A percentile compares a stretch with the other conserved stretches of the same genome.
These are phyloP conservation scores for Linyphia triangularis DNA, from an alignment of 2,888 invertebrate species.

Conservation along the genomic window DNA sequence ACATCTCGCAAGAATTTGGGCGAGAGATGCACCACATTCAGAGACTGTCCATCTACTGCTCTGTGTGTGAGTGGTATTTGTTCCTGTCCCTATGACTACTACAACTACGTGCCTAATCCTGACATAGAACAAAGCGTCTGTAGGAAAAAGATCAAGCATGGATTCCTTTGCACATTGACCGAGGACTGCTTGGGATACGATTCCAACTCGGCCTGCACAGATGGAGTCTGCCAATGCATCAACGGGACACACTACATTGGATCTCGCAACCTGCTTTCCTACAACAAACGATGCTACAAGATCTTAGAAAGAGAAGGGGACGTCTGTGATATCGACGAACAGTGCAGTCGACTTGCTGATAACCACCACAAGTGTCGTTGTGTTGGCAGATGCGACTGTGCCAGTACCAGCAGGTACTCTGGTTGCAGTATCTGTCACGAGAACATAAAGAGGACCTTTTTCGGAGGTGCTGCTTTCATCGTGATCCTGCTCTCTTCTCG, in stretches of 20 bases:
- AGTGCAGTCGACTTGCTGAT: constrained; percentile 71
- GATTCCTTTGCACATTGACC: constrained; percentile 52
- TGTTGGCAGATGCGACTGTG: constrained; percentile 67
- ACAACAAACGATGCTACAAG: constrained; percentile 67
- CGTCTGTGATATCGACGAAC: constrained; percentile 72
- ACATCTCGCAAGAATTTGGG: constrained; percentile 56
- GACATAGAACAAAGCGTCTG: constrained; percentile 49
- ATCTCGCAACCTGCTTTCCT: constrained; percentile 67
- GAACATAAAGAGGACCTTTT: constrained; percentile 72
- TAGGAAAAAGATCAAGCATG: constrained; percentile 66
- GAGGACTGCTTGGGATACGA: constrained; percentile 72
- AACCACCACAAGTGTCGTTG: constrained; percentile 72
- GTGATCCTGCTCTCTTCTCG: constrained; percentile 61
- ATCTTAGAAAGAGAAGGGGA: constrained; percentile 71
- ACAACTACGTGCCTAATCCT: constrained; percentile 50
- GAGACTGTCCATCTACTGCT: constrained; percentile 59
- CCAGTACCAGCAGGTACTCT: constrained; percentile 46
- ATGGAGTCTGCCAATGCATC: constrained; percentile 68
- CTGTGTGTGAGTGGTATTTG: constrained; percentile 66
- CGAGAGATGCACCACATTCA: constrained; percentile 56
- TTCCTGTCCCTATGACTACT: constrained; percentile 72
- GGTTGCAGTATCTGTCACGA: constrained; percentile 73
- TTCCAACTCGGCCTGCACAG: constrained; percentile 67
- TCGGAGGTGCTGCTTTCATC: constrained; percentile 72
- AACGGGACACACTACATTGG: constrained; percentile 73